Evolutionary conservation across 2,113 vertebrate species (phyloP).

Genomic region (Thunnus maccoyii): DNA sequence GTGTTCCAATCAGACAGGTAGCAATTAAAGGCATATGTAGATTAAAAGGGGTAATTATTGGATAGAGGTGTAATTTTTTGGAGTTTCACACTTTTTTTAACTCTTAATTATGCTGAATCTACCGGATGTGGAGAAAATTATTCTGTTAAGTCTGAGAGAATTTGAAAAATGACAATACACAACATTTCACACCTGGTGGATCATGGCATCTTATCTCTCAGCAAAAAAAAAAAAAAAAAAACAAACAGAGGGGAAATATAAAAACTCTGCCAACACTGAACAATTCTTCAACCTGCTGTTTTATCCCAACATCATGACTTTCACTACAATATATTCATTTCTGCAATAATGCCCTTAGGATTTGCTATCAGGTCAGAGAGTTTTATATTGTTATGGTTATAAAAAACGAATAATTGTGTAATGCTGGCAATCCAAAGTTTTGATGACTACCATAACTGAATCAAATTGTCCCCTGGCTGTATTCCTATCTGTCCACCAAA

Average conservation of each 20-base stretch:
- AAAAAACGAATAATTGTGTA: slow-evolving; percentile 21
- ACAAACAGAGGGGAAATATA: neutral
- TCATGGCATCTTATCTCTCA: neutral
- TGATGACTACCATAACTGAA: slow-evolving; percentile 38
- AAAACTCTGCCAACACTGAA: slow-evolving; percentile 1
- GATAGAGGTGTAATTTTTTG: neutral
- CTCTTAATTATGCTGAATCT: neutral
- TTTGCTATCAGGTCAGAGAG: neutral
- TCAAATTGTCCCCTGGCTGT: slow-evolving; percentile 8
- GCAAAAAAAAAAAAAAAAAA: neutral
- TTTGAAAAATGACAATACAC: neutral
- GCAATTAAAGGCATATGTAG: slow-evolving; percentile 1
- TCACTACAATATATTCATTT: slow-evolving; percentile 6
- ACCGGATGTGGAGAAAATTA: neutral
- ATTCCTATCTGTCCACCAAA: slow-evolving; percentile 18
- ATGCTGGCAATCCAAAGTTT: slow-evolving; percentile 10
- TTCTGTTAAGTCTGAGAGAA: neutral
- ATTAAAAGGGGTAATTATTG: neutral
- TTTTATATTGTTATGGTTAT: neutral
- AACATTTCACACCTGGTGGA: neutral
- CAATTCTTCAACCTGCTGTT: neutral
- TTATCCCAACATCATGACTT: slow-evolving; percentile 2
- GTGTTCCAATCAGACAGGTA: slow-evolving; percentile 11
- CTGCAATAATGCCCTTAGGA: neutral
- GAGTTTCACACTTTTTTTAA: neutral